A percentile compares a stretch with the other conserved stretches of the same genome.
phyloP scores from a whole-genome alignment of 2,888 invertebrate genomes.

The Endotricha flammealis region DNA sequence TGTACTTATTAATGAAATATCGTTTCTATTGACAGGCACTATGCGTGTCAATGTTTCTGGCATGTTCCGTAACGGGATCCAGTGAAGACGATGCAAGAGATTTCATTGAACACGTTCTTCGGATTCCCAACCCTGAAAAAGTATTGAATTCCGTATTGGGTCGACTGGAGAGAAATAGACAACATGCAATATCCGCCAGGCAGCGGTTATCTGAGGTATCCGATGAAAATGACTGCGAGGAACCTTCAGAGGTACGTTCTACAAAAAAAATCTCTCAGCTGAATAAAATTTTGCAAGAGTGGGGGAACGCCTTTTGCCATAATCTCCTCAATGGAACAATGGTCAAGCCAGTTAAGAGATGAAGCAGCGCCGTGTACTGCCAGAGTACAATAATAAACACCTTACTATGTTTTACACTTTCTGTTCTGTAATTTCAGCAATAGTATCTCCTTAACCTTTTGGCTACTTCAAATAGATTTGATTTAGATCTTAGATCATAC shows the following conservation, averaged over 20 bases:
- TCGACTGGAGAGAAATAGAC: conserved; percentile 44
- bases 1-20: conserved; percentile 1
- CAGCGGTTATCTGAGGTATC: conserved; percentile 30
- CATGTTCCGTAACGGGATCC: conserved; percentile 30
- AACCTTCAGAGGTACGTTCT: conserved; percentile 39
- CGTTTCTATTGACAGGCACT: conserved; percentile 30
- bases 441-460: no score
- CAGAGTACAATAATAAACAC: no score
- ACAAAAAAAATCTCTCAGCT: no score
- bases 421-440: no score
- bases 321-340: no score
- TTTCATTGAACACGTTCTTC: conserved; percentile 50
- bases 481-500: no score
- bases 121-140: conserved; percentile 55
- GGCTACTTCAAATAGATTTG: no score
- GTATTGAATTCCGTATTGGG: conserved; percentile 58
- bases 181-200: conserved; percentile 27
- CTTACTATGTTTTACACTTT: no score
- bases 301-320: no score
- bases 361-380: no score
- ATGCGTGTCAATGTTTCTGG: conserved; percentile 39
- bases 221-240: conserved; percentile 37
- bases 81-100: conserved; percentile 48
- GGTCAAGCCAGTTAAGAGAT: no score
- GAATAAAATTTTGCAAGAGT: no score